Evolutionary conservation across 2,888 invertebrate species (phyloP), one percentile per base, ranked within the genome.

Genomic region (Endomychus coccineus): DNA sequence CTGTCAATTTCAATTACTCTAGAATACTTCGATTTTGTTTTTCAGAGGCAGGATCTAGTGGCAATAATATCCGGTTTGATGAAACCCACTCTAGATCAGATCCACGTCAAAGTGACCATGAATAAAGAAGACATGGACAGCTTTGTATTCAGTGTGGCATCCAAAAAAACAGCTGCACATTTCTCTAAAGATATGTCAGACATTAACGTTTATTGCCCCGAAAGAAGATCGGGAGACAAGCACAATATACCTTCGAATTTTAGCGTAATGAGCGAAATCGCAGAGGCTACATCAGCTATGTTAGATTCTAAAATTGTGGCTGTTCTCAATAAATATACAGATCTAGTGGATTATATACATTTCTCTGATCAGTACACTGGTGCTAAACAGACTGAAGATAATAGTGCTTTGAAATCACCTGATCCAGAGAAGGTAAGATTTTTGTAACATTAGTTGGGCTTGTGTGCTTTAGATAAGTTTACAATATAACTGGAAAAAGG

Each of bases 341-440:
- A 80, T 41, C 73, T 80, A 61, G 77, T 98, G 55, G 96, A 98
- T 66, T 97, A 85, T 67, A 85, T 98, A 64, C 97, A 98, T 70
- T 79, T 98, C 57, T 95, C 96, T 36, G 98, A 98, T 70, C 88
- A 95, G 61, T 98, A 82, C 70, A 83, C 86, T 49, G 97, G 97
- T 21, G 77, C 79, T 16, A 89, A 92, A 65, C 83, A 83, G 61
- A 80, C 83, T 58, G 96, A 96, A 28, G 66, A 67, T 40, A 53
- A 39, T 17, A 78, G 84, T 73, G 46, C 51, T 11, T 46, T 61
- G 10, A 60, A 57, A 48, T 45, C 60, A 42, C 61, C 64, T n/a
- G 64, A 66, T 9, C 57, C 59, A 36, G 61, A 63, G 44, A 63
- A 60, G 49, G 58, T 39, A 13, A 13, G 23, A 24, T n/a, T n/a